phyloP scores from a whole-genome alignment of 2,797 vertebrate genomes.

The Sebastes aleutianus region DNA sequence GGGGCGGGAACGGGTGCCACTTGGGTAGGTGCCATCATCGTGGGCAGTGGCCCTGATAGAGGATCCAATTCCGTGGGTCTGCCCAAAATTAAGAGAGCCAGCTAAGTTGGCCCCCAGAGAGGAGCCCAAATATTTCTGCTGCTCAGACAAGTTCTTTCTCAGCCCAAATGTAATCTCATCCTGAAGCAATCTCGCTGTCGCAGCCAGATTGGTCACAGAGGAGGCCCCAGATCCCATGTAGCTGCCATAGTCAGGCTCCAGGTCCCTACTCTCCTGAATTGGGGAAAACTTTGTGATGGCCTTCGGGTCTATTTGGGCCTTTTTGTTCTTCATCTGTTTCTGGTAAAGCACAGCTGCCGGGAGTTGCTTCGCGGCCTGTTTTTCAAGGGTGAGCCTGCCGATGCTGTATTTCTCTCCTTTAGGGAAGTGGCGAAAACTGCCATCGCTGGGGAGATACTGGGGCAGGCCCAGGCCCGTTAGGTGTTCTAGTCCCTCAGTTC shows the following conservation, averaged over 20 bases:
- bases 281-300: slow-evolving; percentile 94
- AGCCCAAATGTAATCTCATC: slow-evolving; percentile 98
- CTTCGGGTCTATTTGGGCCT: slow-evolving; percentile 92
- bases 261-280: slow-evolving; percentile 95
- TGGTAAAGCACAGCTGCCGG: slow-evolving; percentile 95
- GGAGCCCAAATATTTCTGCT: slow-evolving; percentile 95
- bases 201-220: slow-evolving; percentile 90
- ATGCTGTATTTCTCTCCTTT: slow-evolving; percentile 99
- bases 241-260: slow-evolving; percentile 93
- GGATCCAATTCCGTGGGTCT: slow-evolving; percentile 85
- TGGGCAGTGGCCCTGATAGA: slow-evolving; percentile 86
- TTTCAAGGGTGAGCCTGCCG: slow-evolving; percentile 96
- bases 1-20: slow-evolving; percentile 92
- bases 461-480: slow-evolving; percentile 89
- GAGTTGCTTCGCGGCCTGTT: slow-evolving; percentile 98
- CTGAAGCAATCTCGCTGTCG: slow-evolving; percentile 94
- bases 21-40: slow-evolving; percentile 94
- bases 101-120: slow-evolving; percentile 87
- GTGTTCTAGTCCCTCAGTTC: slow-evolving; percentile 93
- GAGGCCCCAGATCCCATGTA: slow-evolving; percentile 92
- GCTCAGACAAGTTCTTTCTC: slow-evolving; percentile 96
- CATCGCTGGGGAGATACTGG: slow-evolving; percentile 93
- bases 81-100: slow-evolving; percentile 87
- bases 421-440: slow-evolving; percentile 93
- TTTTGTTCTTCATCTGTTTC: slow-evolving; percentile 98